Conservation (phyloP, 2,113 vertebrate genomes). For the Alethe diademata region DNA sequence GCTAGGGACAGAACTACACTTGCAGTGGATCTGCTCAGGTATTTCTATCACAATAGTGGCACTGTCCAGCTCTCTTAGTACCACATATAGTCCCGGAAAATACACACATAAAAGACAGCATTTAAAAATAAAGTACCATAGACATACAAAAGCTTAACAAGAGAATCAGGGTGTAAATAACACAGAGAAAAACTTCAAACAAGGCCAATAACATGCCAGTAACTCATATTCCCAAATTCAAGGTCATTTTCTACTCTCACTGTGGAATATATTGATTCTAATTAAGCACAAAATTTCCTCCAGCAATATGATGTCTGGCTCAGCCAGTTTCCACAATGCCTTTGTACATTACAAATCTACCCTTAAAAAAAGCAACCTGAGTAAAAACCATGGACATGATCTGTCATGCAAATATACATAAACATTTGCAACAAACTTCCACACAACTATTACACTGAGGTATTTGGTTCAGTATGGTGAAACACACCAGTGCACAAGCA, state of each 20-base stretch:
- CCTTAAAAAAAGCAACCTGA: neutral
- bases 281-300: conserved; percentile 51
- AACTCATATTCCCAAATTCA: conserved; percentile 11
- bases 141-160: neutral
- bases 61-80: neutral
- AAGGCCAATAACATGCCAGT: neutral
- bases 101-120: neutral
- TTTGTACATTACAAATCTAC: neutral
- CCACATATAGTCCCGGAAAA: neutral
- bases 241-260: conserved; percentile 39
- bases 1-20: neutral
- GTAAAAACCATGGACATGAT: neutral
- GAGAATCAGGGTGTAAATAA: neutral
- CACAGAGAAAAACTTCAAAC: neutral
- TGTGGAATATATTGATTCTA: conserved; percentile 47
- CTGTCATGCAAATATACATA: neutral
- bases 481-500: neutral
- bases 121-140: neutral
- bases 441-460: neutral
- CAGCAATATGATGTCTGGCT: neutral
- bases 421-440: neutral
- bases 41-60: neutral
- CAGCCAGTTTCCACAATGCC: neutral
- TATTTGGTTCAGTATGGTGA: neutral
- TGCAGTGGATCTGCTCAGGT: neutral